Evolutionary conservation across 2,797 vertebrate genomes (phyloP), one percentile per base, ranked within the genome.

Genomic region (Chaunax sp.): DNA sequence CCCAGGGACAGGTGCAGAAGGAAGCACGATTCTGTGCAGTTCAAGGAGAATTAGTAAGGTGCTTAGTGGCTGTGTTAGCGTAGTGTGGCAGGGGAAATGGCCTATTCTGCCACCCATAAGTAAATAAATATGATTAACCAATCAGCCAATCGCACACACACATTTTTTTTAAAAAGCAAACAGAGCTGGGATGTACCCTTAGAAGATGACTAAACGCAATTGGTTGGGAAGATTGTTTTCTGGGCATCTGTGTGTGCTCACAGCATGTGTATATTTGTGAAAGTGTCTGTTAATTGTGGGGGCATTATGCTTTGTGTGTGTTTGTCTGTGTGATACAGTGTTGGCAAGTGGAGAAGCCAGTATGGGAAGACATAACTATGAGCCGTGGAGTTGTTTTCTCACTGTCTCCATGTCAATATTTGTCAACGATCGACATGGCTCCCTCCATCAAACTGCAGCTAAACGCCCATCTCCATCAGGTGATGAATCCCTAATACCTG

Each of bases 391-490:
- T 83, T 69, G 90, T 93, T 95, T 69, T 64, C 70, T 69, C 90
- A 92, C 92, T 93, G 92, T 94, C 94, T 92, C 90, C 92, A 91
- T 92, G 83, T 92, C 94, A 93, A 91, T 94, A 95, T 95, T 95
- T 95, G 92, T 86, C 85, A 94, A 94, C 92, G 91, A 95, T 95
- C 89, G 91, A 95, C 95, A 94, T 96, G 95, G 94, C 95, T 93
- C 90, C 91, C 91, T 95, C 94, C 91, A 94, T 96, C 94, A 95
- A 95, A 93, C 90, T 84, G 90, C 87, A 90, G 93, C 94, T 94
- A 93, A 94, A 95, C 94, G 95, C 95, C 95, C 94, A 94, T 95
- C 93, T 96, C 94, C 94, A 94, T 95, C 95, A 92, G 94, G 94
- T 97, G 96, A 97, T 96, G 96, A 96, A 97, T 96, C 92, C 94